A percentile compares a stretch with the other conserved stretches of the same genome.
Conservation (phyloP, 1,140 invertebrate genomes). For the Drosophila paulistorum region DNA sequence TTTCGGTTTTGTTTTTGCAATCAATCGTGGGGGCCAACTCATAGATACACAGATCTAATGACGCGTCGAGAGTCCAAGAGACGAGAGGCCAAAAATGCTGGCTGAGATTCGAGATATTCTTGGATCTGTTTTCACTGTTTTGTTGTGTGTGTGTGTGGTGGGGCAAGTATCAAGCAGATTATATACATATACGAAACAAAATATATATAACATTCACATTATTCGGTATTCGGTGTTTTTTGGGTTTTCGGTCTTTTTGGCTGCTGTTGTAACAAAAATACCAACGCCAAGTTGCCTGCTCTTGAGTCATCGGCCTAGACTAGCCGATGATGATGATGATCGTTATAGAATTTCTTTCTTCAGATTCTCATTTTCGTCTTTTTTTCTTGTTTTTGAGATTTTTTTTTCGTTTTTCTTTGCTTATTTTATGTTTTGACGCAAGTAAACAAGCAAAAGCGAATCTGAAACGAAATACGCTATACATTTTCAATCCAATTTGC, state of each 20-base stretch:
- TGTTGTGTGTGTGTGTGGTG: conserved; percentile 1
- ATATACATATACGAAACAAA: conserved; percentile 29
- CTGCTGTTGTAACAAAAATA: conserved; percentile 58
- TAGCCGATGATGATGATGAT: conserved; percentile 8
- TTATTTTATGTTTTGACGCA: conserved; percentile 59
- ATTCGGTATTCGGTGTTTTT: conserved; percentile 17
- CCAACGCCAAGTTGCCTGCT: conserved; percentile 54
- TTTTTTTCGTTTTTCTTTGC: conserved; percentile 35
- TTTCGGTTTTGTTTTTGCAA: conserved; percentile 8
- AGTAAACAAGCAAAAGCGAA: conserved; percentile 53
- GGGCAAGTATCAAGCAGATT: conserved; percentile 36
- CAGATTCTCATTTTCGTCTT: conserved; percentile 23
- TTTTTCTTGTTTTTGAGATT: conserved; percentile 32
- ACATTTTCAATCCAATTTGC: conserved; percentile 36
- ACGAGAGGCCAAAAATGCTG: background rate
- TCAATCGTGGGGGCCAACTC: conserved; percentile 17
- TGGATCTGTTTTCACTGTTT: conserved; percentile 60
- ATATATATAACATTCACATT: conserved; percentile 24
- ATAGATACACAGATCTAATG: conserved; percentile 16
- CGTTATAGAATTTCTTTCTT: conserved; percentile 16
- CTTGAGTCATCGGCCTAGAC: conserved; percentile 61
- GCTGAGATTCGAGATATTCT: conserved; percentile 58
- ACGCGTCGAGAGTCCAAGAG: background rate
- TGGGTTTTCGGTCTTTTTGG: conserved; percentile 9
- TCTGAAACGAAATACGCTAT: conserved; percentile 56